Evolutionary conservation across 2,113 vertebrate genomes (phyloP), one percentile per base, ranked within the genome.

Genomic region (Phrynosoma platyrhinos): DNA sequence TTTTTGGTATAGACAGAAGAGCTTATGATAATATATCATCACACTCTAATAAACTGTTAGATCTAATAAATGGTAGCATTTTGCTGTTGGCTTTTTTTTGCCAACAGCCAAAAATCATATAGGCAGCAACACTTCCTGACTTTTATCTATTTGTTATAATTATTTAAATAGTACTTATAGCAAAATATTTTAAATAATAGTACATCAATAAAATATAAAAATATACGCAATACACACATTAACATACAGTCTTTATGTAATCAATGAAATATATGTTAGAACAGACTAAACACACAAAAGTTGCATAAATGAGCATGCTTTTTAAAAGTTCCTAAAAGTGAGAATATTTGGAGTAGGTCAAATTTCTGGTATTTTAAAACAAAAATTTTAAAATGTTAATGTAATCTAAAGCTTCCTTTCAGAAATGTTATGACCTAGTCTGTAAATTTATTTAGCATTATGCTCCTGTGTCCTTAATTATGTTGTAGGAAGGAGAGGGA

Each of bases 401-500:
- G 14, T 16, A 23, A 0, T 1, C 1, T 8, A 42, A 14, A 4
- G 1, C 14, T 69, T 1, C 14, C 20, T 9, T 21, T 9, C 13
- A 0, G 40, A 81, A 47, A 23, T 72, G 32, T 62, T 72, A 1
- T 85, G 5, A 68, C 0, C 0, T 52, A 9, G 9, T 14, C 5
- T 79, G 5, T 36, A 55, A 78, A n/a, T 30, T 64, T 16, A 16
- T 23, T 16, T 32, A 82, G 25, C 20, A 8, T 16, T 72, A 53
- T n/a, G 47, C 13, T n/a, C 21, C 1, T 13, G 0, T 52, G 79
- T 42, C 52, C 88, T 53, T 81, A 82, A 93, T 90, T 91, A 42
- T 91, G 8, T 93, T 30, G 91, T 85, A 94, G 69, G 2, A 91
- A 0, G 18, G 94, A 92, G 87, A 52, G 0, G 88, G 92, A 3